A percentile compares a stretch with the other conserved stretches of the same genome.
Evolutionary conservation across 1,140 invertebrate species (phyloP).

Genomic region (Hylyphantes graminicola): DNA sequence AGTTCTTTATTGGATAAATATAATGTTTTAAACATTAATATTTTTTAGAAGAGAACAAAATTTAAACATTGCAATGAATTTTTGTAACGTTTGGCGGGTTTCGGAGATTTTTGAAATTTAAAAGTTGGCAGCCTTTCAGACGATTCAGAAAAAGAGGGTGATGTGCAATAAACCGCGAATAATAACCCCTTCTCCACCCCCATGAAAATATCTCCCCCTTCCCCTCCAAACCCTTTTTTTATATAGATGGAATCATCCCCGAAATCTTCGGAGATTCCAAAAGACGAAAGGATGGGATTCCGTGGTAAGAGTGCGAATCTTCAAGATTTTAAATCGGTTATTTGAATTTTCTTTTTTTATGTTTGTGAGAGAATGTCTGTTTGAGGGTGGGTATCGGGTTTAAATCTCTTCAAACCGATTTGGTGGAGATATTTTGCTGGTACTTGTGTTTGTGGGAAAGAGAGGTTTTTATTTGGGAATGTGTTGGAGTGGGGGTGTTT

Average conservation of each 20-base stretch:
- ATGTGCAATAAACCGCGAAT: slow-evolving; percentile 58
- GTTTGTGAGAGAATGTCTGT: slow-evolving; percentile 16
- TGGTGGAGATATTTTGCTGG: background rate
- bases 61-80: too few species aligned
- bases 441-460: too few species aligned
- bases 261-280: background rate
- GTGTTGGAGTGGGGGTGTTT: background rate
- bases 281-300: slow-evolving; percentile 5
- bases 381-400: background rate
- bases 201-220: slow-evolving; percentile 27
- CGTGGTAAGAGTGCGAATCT: slow-evolving; percentile 25
- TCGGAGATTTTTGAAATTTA: too few species aligned
- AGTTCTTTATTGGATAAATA: too few species aligned
- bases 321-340: slow-evolving; percentile 16
- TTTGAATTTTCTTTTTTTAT: background rate
- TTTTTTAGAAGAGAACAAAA: too few species aligned
- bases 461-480: slow-evolving; percentile 19
- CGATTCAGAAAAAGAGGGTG: background rate
- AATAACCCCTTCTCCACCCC: slow-evolving; percentile 47
- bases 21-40: too few species aligned
- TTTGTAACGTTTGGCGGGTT: too few species aligned
- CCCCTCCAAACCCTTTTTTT: background rate
- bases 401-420: slow-evolving; percentile 27
- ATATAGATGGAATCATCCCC: background rate
- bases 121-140: too few species aligned